Conservation (phyloP, 2,113 vertebrate genomes). For the Sylvietta virens region DNA sequence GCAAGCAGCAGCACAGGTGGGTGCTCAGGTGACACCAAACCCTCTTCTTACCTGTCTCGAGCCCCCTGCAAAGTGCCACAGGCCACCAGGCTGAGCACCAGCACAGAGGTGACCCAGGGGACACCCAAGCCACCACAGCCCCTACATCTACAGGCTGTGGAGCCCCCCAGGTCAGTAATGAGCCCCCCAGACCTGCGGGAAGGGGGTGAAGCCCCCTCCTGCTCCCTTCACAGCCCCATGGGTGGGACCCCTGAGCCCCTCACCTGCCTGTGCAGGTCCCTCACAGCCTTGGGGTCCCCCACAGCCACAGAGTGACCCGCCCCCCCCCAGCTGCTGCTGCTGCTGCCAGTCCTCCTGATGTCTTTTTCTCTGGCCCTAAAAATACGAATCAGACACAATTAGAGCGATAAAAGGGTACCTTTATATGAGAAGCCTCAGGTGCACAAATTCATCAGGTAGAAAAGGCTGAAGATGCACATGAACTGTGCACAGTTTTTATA, state of each 20-base stretch:
- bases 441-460: background rate
- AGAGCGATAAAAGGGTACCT: background rate
- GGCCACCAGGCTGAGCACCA: background rate
- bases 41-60: fast-evolving
- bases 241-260: background rate
- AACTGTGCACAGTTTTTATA: background rate
- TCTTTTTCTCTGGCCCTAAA: background rate
- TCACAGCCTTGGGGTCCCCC: background rate
- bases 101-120: background rate
- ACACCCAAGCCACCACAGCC: background rate
- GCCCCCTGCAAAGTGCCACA: background rate
- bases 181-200: fast-evolving
- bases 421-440: background rate
- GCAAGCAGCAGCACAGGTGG: background rate
- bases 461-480: background rate
- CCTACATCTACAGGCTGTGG: background rate
- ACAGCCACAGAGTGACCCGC: fast-evolving
- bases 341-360: background rate
- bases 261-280: background rate
- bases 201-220: background rate
- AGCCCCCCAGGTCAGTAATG: background rate
- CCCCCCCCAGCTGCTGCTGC: fast-evolving
- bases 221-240: background rate
- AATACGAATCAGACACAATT: no score
- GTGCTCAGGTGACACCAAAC: background rate